These are phyloP conservation scores for Drosophila nigritarsus DNA, from an alignment of 2,888 invertebrate genomes.

Conservation along the genomic window DNA sequence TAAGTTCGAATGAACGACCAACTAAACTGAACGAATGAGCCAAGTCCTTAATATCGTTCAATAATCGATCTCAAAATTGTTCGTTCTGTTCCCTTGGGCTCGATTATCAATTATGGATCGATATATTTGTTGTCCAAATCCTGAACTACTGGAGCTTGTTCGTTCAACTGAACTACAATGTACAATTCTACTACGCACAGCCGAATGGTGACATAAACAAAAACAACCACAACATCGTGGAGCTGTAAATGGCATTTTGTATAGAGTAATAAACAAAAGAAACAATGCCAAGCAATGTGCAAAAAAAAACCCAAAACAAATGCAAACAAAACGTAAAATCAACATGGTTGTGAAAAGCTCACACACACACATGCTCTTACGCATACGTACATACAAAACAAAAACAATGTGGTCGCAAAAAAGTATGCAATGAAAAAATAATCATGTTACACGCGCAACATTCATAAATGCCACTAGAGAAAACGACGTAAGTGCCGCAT, in stretches of 20 bases:
- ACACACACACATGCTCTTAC: conserved; percentile 17
- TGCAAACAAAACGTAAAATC: conserved; percentile 58
- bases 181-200: no score
- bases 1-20: background rate
- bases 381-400: conserved; percentile 12
- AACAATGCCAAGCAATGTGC: conserved; percentile 42
- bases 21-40: background rate
- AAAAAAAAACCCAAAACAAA: conserved; percentile 24
- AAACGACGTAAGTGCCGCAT: conserved; percentile 23
- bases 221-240: conserved; percentile 7
- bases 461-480: conserved; percentile 18
- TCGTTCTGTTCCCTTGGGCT: background rate
- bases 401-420: conserved; percentile 18
- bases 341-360: conserved; percentile 68
- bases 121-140: background rate
- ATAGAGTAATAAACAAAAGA: conserved; percentile 54
- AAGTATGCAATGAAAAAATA: conserved; percentile 52
- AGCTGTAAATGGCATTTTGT: conserved; percentile 57
- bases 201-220: conserved; percentile 18
- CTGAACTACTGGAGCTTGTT: background rate
- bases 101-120: background rate
- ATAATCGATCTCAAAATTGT: background rate
- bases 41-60: background rate
- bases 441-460: conserved; percentile 13
- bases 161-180: conserved; percentile 13